Conservation (phyloP, 2,113 vertebrate species). For the Tetrao urogallus region DNA sequence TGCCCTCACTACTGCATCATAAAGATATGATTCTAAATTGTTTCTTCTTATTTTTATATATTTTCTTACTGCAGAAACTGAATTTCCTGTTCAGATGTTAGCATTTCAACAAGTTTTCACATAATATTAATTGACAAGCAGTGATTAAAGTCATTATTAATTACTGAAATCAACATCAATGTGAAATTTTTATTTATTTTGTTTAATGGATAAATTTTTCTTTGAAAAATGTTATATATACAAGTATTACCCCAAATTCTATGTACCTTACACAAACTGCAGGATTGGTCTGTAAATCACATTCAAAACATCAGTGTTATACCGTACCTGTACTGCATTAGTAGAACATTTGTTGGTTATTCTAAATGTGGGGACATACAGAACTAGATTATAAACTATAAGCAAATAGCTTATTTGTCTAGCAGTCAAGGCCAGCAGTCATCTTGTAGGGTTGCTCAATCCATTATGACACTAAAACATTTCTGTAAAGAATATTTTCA, state of each 20-base stretch:
- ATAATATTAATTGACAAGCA: background rate
- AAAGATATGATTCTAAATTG: background rate
- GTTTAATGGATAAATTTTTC: background rate
- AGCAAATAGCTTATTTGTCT: no score
- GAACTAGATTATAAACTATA: background rate
- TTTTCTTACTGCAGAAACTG: background rate
- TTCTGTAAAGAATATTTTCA: background rate
- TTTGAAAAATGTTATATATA: background rate
- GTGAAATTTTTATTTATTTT: background rate
- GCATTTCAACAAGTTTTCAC: background rate
- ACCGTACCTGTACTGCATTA: background rate
- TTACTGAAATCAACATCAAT: background rate
- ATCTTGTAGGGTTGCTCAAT: background rate
- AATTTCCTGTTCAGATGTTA: background rate
- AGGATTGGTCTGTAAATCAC: background rate
- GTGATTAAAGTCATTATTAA: background rate
- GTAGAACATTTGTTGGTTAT: background rate
- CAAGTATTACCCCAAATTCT: rapidly evolving
- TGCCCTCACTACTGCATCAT: background rate
- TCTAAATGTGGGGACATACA: background rate
- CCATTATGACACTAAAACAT: background rate
- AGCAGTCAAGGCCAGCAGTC: background rate
- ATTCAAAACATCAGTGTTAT: background rate
- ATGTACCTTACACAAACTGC: background rate
- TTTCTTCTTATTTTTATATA: background rate